Evolutionary conservation across 64 coral and sea anemone species (phyloP).

Genomic region (Cladopsammia gracilis): DNA sequence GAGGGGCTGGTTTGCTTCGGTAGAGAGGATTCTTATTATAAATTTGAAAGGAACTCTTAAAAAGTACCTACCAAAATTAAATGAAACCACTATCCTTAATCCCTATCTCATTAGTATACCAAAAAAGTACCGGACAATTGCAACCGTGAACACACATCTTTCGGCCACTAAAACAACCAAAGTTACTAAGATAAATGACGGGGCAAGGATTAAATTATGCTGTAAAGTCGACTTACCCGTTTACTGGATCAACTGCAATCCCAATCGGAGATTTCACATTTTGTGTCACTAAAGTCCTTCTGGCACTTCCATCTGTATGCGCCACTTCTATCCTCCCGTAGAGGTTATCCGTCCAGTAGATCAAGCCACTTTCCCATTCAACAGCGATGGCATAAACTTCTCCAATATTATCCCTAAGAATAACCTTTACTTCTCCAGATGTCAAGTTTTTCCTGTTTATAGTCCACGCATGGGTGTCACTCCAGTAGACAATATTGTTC

Average conservation of each 20-base stretch:
- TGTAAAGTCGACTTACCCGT: constrained; percentile 5
- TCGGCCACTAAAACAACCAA: too few species aligned
- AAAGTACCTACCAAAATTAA: too few species aligned
- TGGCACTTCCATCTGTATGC: constrained; percentile 36
- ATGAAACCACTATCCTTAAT: too few species aligned
- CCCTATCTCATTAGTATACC: too few species aligned
- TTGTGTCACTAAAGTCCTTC: constrained; percentile 7
- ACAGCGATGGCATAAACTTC: constrained; percentile 35
- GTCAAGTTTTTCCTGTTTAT: constrained; percentile 51
- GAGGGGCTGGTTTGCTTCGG: too few species aligned
- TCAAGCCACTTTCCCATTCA: constrained; percentile 53
- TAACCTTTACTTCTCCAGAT: constrained; percentile 32
- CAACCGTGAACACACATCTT: too few species aligned
- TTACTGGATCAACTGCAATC: constrained; percentile 41
- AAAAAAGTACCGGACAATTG: too few species aligned
- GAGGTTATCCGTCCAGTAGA: constrained; percentile 54
- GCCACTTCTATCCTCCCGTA: constrained; percentile 55
- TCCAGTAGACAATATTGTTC: constrained; percentile 54
- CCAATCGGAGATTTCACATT: constrained; percentile 11
- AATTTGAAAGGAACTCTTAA: too few species aligned
- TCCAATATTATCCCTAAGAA: constrained; percentile 28
- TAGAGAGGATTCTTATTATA: too few species aligned
- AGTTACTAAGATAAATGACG: too few species aligned
- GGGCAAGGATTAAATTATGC: not conserved
- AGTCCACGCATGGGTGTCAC: constrained; percentile 21